Evolutionary conservation across 1,140 invertebrate species (phyloP), one percentile per base, ranked within the genome.

Genomic region (Ceratina calcarata): DNA sequence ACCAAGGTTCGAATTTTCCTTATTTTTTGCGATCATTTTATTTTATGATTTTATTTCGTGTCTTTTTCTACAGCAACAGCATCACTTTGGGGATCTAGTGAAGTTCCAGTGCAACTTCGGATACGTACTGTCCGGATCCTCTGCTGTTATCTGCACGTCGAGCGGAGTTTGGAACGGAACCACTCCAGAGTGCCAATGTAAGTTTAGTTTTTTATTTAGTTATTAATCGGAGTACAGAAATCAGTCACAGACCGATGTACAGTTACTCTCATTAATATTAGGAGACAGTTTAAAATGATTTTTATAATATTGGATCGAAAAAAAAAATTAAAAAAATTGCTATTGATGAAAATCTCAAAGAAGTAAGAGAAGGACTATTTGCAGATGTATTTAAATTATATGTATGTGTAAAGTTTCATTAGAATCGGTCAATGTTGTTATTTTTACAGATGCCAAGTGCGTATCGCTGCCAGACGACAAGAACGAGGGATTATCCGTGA

Each of bases 71-170:
- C 65, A 95, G 90, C 93, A 94, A 45, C 94, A 95, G 84, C 98
- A 97, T 91, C 97, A 98, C 86, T 99, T 97, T 91, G 97, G 97
- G 0, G 98, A 99, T 91, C 92, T 97, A 51, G 96, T 99, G 0
- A 95, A 95, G 77, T 99, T 99, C 94, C 97, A 98, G 89, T 99
- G 99, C 91, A 95, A 98, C 86, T 99, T 99, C 92, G 99, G 98
- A 16, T 99, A 98, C 90, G 96, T 98, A 8, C 96, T 99, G 94
- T 95, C 96, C 82, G 98, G 98, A 66, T 95, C 96, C 64, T 95
- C 96, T 2, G 95, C 96, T 32, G 93, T 99, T 4, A 93, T 97
- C 58, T 99, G 99, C 92, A 97, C 96, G 7, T 97, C 97, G 53
- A 96, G 95, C 92, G 98, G 98, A 67, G 94, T 94, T 53, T 99